Evolutionary conservation across 2,113 vertebrate genomes (phyloP).

Genomic region (Elgaria multicarinata): DNA sequence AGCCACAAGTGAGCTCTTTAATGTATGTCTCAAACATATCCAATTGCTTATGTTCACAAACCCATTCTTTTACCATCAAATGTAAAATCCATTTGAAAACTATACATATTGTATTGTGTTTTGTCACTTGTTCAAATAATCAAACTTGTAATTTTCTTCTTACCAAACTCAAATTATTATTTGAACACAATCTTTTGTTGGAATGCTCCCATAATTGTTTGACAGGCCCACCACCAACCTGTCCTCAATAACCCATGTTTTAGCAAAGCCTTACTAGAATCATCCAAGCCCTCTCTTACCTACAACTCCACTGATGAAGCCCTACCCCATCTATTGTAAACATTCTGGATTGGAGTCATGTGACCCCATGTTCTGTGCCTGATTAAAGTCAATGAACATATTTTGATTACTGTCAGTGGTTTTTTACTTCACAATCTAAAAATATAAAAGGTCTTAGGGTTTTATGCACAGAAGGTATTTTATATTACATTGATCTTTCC

Average conservation of each 20-base stretch:
- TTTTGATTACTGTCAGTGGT: slow-evolving; percentile 22
- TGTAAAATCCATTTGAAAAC: not conserved
- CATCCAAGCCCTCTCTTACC: not conserved
- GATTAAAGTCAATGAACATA: slow-evolving; percentile 5
- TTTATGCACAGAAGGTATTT: slow-evolving; percentile 51
- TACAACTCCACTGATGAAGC: not conserved
- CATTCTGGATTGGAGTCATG: not conserved
- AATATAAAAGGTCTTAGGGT: slow-evolving; percentile 42
- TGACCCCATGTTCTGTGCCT: not conserved
- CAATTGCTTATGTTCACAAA: not conserved
- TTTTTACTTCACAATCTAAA: slow-evolving; percentile 11
- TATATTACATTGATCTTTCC: slow-evolving; percentile 52
- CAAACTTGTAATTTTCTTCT: not conserved
- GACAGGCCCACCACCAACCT: not conserved
- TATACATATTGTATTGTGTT: not conserved
- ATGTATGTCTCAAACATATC: not conserved
- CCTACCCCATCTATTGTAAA: not conserved
- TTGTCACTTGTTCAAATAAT: not conserved
- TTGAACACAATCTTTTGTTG: not conserved
- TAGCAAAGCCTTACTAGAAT: not conserved
- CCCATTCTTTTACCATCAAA: not conserved
- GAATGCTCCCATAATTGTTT: not conserved
- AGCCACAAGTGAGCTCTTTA: not conserved
- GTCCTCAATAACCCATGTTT: not conserved
- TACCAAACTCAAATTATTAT: not conserved